A percentile compares a stretch with the other conserved stretches of the same genome.
phyloP scores from a whole-genome alignment of 37 sponge, comb jelly and placozoan genomes.

The Halisarca cf. caerulea region DNA sequence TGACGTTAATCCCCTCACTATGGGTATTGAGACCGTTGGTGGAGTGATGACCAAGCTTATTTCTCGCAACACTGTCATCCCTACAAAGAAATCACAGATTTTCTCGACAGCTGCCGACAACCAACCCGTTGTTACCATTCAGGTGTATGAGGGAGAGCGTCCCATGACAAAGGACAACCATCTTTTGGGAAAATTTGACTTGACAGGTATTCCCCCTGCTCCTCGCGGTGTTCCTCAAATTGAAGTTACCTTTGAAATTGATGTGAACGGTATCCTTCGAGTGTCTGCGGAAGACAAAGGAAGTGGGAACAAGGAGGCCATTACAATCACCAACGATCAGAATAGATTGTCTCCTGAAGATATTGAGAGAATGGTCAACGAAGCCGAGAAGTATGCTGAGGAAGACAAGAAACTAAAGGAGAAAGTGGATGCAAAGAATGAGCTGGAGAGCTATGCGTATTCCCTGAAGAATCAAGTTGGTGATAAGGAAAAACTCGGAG shows the following conservation, averaged over 20 bases:
- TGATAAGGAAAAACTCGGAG: constrained; percentile 93
- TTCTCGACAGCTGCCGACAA: constrained; percentile 98
- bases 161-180: constrained; percentile 99
- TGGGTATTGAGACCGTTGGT: constrained; percentile 99
- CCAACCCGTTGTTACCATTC: constrained; percentile 98
- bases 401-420: constrained; percentile 94
- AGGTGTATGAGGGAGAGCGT: constrained; percentile 98
- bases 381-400: constrained; percentile 98
- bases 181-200: constrained; percentile 94
- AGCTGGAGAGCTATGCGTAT: constrained; percentile 92
- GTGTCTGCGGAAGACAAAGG: constrained; percentile 99
- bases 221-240: constrained; percentile 98
- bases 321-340: constrained; percentile 98
- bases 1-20: constrained; percentile 97
- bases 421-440: constrained; percentile 89
- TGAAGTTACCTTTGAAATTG: constrained; percentile 99
- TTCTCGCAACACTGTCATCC: constrained; percentile 93
- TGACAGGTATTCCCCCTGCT: constrained; percentile 97
- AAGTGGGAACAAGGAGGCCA: constrained; percentile 88
- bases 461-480: constrained; percentile 91
- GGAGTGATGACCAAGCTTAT: constrained; percentile 99
- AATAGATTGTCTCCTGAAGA: constrained; percentile 95
- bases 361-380: constrained; percentile 95
- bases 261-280: constrained; percentile 95
- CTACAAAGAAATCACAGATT: constrained; percentile 99